Conservation (phyloP, 2,113 vertebrate species). For the Sturnus vulgaris region DNA sequence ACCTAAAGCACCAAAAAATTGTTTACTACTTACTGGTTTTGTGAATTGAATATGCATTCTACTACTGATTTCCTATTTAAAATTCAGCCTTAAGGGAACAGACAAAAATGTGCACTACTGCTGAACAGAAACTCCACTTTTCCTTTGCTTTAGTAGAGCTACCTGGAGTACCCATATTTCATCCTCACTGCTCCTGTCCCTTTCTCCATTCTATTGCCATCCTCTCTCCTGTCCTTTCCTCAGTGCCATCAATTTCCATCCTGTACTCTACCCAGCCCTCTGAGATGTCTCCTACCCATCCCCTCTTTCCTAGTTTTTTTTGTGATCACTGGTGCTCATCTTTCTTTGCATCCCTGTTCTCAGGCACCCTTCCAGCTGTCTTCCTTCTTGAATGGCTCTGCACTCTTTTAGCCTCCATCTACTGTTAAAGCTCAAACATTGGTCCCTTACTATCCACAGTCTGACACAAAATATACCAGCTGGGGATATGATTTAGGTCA, state of each 20-base stretch:
- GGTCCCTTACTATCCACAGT: neutral
- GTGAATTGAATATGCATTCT: neutral
- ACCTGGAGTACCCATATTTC: neutral
- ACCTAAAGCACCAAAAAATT: neutral
- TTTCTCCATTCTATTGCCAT: neutral
- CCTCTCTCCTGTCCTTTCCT: neutral
- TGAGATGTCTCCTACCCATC: neutral
- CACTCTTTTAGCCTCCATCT: neutral
- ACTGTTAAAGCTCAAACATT: neutral
- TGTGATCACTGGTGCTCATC: neutral
- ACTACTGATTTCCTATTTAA: neutral
- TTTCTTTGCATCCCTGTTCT: neutral
- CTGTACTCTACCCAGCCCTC: neutral
- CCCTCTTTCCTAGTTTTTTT: neutral
- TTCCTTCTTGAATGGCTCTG: neutral
- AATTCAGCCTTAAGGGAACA: neutral
- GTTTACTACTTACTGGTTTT: neutral
- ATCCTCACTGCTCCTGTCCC: neutral
- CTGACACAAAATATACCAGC: neutral
- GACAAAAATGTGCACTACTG: neutral
- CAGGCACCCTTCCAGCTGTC: neutral
- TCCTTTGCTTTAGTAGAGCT: neutral
- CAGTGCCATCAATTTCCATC: neutral
- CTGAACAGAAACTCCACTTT: neutral
- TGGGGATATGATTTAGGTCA: neutral